Conservation (phyloP, 1,140 invertebrate genomes). For the Drosophila hydei region DNA sequence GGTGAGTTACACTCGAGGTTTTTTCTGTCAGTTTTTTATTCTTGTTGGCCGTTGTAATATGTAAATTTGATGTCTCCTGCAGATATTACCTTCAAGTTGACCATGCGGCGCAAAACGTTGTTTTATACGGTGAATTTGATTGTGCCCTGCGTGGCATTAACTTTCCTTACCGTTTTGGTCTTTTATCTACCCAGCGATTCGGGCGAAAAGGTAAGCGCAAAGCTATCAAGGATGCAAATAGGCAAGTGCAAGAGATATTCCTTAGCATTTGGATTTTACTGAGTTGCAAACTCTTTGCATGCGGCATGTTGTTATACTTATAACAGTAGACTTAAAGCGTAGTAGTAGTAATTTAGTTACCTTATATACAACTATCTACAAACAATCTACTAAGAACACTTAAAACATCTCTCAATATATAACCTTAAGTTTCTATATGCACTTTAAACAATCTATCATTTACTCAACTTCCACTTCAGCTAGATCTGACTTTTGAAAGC, state of each 20-base stretch:
- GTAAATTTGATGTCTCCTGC: slow-evolving; percentile 57
- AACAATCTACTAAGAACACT: slow-evolving; percentile 51
- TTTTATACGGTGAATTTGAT: slow-evolving; percentile 97
- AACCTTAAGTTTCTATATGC: slow-evolving; percentile 43
- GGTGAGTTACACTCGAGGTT: slow-evolving; percentile 84
- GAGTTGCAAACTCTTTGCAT: neutral
- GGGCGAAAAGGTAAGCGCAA: slow-evolving; percentile 92
- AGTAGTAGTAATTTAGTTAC: neutral
- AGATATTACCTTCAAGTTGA: slow-evolving; percentile 98
- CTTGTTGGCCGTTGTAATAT: neutral
- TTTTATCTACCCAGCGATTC: slow-evolving; percentile 98
- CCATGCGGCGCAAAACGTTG: slow-evolving; percentile 95
- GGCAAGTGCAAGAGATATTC: neutral
- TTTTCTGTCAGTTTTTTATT: neutral
- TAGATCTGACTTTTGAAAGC: slow-evolving; percentile 48
- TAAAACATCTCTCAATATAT: slow-evolving; percentile 21
- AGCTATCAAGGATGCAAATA: neutral
- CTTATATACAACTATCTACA: slow-evolving; percentile 28
- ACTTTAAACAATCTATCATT: slow-evolving; percentile 54
- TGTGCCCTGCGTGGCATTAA: slow-evolving; percentile 95
- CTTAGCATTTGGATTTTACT: neutral
- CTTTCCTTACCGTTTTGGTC: slow-evolving; percentile 96
- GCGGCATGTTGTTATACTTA: slow-evolving; percentile 20
- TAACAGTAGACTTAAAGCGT: neutral
- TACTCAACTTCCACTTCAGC: slow-evolving; percentile 40